These are phyloP conservation scores for Tineola bisselliella DNA, from an alignment of 2,888 invertebrate species.

Conservation along the genomic window DNA sequence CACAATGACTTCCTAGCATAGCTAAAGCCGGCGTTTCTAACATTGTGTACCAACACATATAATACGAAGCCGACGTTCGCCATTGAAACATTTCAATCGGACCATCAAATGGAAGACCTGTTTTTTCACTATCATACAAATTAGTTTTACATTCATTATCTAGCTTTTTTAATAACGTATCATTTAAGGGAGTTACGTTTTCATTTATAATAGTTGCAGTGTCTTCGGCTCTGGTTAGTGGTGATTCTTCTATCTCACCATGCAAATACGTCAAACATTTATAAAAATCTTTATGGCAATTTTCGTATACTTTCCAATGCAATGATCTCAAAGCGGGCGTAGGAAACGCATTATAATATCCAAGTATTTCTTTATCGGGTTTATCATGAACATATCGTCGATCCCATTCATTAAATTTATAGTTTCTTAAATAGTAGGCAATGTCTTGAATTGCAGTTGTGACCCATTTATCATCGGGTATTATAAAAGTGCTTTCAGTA, in stretches of 20 bases:
- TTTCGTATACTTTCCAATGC: conserved; percentile 71
- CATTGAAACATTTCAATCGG: conserved; percentile 70
- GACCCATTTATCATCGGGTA: conserved; percentile 39
- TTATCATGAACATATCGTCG: conserved; percentile 47
- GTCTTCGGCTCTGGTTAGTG: conserved; percentile 61
- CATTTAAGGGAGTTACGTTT: conserved; percentile 42
- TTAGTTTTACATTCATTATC: conserved; percentile 59
- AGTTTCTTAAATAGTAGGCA: conserved; percentile 69
- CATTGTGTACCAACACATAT: conserved; percentile 76
- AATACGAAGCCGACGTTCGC: conserved; percentile 71
- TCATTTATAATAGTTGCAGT: conserved; percentile 52
- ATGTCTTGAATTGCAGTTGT: conserved; percentile 62
- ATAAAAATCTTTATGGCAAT: conserved; percentile 61
- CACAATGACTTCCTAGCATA: conserved; percentile 66
- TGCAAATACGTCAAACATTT: conserved; percentile 68
- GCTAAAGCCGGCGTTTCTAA: conserved; percentile 54
- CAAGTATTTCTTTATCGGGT: conserved; percentile 22
- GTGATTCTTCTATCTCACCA: conserved; percentile 35
- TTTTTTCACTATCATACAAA: conserved; percentile 42
- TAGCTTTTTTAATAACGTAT: conserved; percentile 40
- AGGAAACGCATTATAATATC: conserved; percentile 57
- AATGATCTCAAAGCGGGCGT: conserved; percentile 62
- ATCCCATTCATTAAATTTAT: conserved; percentile 74
- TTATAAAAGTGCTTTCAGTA: conserved; percentile 19
- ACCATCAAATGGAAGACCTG: conserved; percentile 64